Percentiles rank a stretch among this genome's conserved stretches.
These are phyloP conservation scores for Trochalopteron elliotii DNA, from an alignment of 2,113 vertebrate species.

Conservation along the genomic window DNA sequence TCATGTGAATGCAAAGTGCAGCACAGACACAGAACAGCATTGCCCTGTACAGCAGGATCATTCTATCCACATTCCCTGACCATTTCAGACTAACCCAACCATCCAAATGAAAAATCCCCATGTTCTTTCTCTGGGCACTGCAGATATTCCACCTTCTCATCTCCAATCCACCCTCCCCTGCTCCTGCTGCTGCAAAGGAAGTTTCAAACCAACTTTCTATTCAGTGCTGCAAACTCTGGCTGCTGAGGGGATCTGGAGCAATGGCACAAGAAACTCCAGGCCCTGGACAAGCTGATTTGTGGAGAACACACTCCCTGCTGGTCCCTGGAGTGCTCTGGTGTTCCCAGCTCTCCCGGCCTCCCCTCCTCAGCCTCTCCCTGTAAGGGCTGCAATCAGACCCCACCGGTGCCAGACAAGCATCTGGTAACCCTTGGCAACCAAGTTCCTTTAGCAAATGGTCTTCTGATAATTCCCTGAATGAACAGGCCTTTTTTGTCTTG, in stretches of 20 bases:
- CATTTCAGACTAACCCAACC: neutral
- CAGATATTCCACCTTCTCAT: neutral
- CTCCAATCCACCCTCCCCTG: neutral
- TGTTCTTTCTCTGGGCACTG: neutral
- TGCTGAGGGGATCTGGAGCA: neutral
- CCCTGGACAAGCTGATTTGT: neutral
- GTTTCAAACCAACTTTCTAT: neutral
- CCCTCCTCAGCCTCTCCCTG: neutral
- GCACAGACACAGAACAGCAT: neutral
- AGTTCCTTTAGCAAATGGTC: constrained; percentile 51
- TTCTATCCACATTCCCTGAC: neutral
- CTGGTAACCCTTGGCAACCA: constrained; percentile 66
- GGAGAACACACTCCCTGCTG: neutral
- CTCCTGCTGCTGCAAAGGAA: neutral
- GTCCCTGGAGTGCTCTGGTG: neutral
- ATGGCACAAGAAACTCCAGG: neutral
- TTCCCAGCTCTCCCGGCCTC: neutral
- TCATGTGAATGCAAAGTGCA: neutral
- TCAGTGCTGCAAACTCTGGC: neutral
- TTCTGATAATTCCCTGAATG: constrained; percentile 65
- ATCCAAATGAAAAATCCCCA: neutral
- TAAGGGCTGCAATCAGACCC: constrained; percentile 26
- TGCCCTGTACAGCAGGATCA: neutral
- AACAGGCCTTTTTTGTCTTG: neutral
- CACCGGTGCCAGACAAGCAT: constrained; percentile 35